Evolutionary conservation across 2,888 invertebrate genomes (phyloP), one percentile per base, ranked within the genome.

Genomic region (Volucella inflata): DNA sequence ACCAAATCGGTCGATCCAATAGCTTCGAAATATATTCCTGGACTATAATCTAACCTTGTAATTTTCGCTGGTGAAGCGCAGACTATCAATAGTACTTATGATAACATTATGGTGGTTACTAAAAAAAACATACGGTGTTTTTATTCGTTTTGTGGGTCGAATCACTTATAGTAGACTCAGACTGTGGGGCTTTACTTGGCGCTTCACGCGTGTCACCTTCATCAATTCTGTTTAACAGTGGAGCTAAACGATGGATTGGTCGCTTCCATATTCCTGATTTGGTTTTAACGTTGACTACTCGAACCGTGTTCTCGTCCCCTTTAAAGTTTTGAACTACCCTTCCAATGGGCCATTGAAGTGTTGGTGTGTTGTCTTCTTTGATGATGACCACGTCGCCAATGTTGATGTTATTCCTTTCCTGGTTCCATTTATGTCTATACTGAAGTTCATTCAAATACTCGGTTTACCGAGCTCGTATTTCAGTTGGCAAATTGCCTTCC

Each of bases 371-470:
- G 48, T 71, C 70, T 12, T 72, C 16, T 16, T 71, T 48, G 6
- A 83, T 40, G 10, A 71, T 21, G 8, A 72, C 62, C 48, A 78
- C 57, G 10, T 59, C 42, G 8, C 70, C 46, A 10, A 44, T 8
- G 48, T 77, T 17, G 8, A 65, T 42, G 36, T 83, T 60, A 30
- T 8, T 11, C 30, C 51, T 40, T 40, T 36, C 38, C n/a, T 76
- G 40, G 64, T 62, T 21, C 83, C 87, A 82, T 72, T 87, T 88
- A 11, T 75, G 55, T 46, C 87, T 51, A 17, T 87, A 59, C 17
- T 87, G 87, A 8, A 88, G 57, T 16, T 82, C 68, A 44, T 48
- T 77, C 6, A 87, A 55, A 38, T 88, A 87, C 40, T 88, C 87
- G 14, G 48, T 62, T 38, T 60, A 64, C 83, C 87, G 87, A 88